Conservation (phyloP, 2,797 vertebrate species). For the Tiaroga cobitis region DNA sequence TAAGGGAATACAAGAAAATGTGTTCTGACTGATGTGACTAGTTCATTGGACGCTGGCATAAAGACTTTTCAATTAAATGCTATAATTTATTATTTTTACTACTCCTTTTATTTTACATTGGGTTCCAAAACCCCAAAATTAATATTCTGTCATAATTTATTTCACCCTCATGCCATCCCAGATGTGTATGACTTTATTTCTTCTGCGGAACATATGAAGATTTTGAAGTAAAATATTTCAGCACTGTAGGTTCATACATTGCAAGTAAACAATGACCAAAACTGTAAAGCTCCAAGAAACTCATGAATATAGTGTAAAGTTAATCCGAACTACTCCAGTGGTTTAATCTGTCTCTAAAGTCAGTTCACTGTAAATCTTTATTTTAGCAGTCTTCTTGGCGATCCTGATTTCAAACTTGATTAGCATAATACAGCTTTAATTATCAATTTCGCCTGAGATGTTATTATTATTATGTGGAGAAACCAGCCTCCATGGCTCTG, state of each 20-base stretch:
- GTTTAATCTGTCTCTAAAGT: neutral
- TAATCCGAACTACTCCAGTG: neutral
- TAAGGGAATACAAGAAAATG: constrained; percentile 57
- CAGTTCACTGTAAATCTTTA: neutral
- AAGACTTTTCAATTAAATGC: neutral
- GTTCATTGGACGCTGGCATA: constrained; percentile 1
- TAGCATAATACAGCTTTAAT: neutral
- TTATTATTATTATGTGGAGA: neutral
- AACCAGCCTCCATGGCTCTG: neutral
- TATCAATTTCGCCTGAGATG: neutral
- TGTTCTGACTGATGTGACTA: constrained; percentile 39
- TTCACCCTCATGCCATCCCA: neutral
- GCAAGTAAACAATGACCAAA: neutral
- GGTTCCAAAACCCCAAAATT: neutral
- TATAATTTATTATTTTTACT: neutral
- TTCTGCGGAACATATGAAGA: neutral
- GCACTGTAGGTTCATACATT: neutral
- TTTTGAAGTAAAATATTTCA: neutral
- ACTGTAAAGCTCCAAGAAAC: neutral
- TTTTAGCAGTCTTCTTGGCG: neutral
- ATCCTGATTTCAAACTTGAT: neutral
- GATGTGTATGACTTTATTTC: neutral
- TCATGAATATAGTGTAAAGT: neutral
- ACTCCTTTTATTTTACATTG: neutral
- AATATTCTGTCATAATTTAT: neutral